Evolutionary conservation across 2,113 vertebrate genomes (phyloP).

Genomic region (Aptenodytes forsteri): DNA sequence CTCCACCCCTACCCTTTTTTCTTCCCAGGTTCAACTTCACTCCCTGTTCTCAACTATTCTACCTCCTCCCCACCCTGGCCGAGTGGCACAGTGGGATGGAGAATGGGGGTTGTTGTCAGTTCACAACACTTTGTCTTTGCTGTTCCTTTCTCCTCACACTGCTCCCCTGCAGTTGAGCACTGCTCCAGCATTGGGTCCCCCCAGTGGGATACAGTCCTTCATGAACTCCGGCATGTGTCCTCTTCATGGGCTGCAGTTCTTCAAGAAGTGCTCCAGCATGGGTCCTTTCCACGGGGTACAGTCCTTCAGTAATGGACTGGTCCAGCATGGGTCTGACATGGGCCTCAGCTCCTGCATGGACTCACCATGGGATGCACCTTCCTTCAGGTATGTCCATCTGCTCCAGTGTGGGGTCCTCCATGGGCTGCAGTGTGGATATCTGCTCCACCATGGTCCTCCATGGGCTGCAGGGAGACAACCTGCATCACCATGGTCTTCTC

Average conservation of each 20-base stretch:
- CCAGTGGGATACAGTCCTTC: neutral
- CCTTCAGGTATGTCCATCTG: neutral
- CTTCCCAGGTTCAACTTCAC: neutral
- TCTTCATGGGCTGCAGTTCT: neutral
- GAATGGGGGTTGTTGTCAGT: neutral
- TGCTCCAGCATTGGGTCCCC: neutral
- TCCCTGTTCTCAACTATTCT: neutral
- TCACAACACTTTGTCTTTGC: neutral
- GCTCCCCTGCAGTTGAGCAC: neutral
- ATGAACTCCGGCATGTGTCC: neutral
- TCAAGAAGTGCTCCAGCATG: neutral
- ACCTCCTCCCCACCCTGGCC: too few relatives aligned
- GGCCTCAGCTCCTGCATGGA: fast-evolving
- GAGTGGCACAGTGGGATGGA: neutral
- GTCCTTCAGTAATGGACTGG: neutral
- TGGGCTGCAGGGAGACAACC: neutral
- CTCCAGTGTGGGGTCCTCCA: neutral
- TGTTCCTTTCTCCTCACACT: neutral
- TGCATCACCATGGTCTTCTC: neutral
- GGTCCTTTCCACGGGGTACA: neutral
- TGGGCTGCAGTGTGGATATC: neutral
- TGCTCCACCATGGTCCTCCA: neutral
- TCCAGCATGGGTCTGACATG: fast-evolving
- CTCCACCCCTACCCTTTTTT: neutral
- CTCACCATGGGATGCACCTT: neutral